These are phyloP conservation scores for Heliangelus exortis DNA, from an alignment of 2,797 vertebrate genomes.

Conservation along the genomic window DNA sequence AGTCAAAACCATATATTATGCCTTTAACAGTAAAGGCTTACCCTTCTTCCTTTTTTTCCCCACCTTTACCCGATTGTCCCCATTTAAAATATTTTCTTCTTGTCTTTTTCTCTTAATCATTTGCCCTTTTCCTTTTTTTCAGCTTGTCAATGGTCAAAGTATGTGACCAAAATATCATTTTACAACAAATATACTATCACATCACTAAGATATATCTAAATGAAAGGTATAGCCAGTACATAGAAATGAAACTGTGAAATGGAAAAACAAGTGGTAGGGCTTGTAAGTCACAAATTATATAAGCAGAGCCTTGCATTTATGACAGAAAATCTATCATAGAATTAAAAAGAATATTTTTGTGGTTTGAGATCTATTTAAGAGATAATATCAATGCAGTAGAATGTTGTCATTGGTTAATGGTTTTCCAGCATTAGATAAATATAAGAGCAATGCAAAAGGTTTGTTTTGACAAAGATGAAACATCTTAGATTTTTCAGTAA, in stretches of 20 bases:
- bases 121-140: neutral
- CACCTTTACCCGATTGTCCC: neutral
- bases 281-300: neutral
- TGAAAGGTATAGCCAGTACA: neutral
- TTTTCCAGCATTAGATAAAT: slow-evolving; percentile 23
- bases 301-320: neutral
- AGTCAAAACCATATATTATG: neutral
- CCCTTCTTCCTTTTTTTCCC: neutral
- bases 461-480: slow-evolving; percentile 1
- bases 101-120: slow-evolving; percentile 18
- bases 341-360: neutral
- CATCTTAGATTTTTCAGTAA: neutral
- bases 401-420: neutral
- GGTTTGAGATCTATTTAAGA: slow-evolving; percentile 32
- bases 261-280: neutral
- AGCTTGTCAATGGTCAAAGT: neutral
- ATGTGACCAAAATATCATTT: slow-evolving; percentile 48
- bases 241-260: neutral
- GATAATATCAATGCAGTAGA: neutral
- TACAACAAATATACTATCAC: neutral
- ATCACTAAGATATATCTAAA: neutral
- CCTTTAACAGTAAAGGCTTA: slow-evolving; percentile 20
- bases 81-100: slow-evolving; percentile 28
- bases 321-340: slow-evolving; percentile 12
- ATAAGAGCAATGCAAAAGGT: neutral